Base-by-base conservation (phyloP, 2,797 vertebrate species). In the Mormyrops boulengeri region DNA sequence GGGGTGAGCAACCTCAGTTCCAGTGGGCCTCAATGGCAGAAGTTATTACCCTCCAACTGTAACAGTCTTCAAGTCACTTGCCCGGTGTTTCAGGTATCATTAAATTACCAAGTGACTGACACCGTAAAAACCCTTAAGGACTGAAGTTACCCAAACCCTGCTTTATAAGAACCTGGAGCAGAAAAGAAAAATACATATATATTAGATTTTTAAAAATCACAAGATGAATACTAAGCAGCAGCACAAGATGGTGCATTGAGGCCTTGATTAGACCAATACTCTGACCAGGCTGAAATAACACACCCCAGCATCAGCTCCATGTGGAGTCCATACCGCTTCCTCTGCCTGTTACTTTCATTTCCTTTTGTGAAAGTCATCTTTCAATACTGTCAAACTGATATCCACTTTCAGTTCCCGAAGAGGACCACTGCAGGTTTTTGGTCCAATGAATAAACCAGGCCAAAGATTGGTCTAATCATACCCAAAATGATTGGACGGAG, bases 391-490 rank as follows among this genome's bases (percentile, higher is more conserved):
- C 9, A 50, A 50, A 60, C 22, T 26, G 34, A 50, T 19, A 49
- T 49, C 7, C 14, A 69, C 47, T 88, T 87, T 88, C 88, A 52
- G 88, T 88, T 88, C 26, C 14, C 19, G 4, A 80, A 66, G 14
- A 88, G 30, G 17, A 82, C 5, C 47, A 34, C 47, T 34, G 4
- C 22, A 44, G 57, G 49, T 22, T 85, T 85, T 84, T 62, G n/a
- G 11, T n/a, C 77, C 0, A 88, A 53, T 66, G 90, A 92, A 94
- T 91, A 94, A 92, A 93, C 91, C 92, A 92, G 49, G 91, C 93
- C 91, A 93, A 92, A 91, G 90, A 92, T 91, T 92, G 92, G 88
- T 57, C 41, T 66, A 85, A 50, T 84, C 80, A 85, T 66, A 80
- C 44, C 30, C 44, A 47, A 26, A 19, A 12, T 41, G 41, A 50